Evolutionary conservation across 2,888 invertebrate species (phyloP), one percentile per base, ranked within the genome.

Genomic region (Amphipyra tragopoginis): DNA sequence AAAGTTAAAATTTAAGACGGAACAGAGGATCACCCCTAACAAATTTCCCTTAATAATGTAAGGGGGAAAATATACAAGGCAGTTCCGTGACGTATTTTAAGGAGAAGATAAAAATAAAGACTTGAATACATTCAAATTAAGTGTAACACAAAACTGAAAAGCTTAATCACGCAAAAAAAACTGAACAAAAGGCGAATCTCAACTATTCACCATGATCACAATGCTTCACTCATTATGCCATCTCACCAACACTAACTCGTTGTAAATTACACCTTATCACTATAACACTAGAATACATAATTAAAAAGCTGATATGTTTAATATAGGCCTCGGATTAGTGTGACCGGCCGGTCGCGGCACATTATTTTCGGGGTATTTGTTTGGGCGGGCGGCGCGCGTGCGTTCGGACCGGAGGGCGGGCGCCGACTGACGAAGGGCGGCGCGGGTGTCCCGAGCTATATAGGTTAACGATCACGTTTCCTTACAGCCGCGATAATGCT

Each of bases 391-490:
- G 66, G 82, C 76, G 75, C 80, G 81, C 87, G 88, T 79, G 87
- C 86, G 82, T 77, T 75, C 81, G 80, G 79, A 82, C 82, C 83
- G 85, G 83, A 82, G 89, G 88, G 89, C 90, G 87, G 90, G 91
- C 91, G 91, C 88, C 92, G 90, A 92, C 92, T 92, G 89, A 54
- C 81, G 83, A 72, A 75, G 82, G 82, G 81, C 81, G 80, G 73
- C 72, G 79, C 78, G 77, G 77, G 65, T 77, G 81, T 77, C 74
- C 73, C 68, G 67, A 72, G 70, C 78, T 79, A 89, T 85, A 84
- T 90, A 87, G 91, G 91, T 87, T 92, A 93, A 92, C 92, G 92
- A 92, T 92, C 91, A 90, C 86, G 84, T 81, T 84, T 81, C 83
- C 85, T 83, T 69, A 74, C 63, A 72, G 79, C 65, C 68, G 79